Base-by-base conservation (phyloP, 1,140 invertebrate species). In the Aleiodes sp. region DNA sequence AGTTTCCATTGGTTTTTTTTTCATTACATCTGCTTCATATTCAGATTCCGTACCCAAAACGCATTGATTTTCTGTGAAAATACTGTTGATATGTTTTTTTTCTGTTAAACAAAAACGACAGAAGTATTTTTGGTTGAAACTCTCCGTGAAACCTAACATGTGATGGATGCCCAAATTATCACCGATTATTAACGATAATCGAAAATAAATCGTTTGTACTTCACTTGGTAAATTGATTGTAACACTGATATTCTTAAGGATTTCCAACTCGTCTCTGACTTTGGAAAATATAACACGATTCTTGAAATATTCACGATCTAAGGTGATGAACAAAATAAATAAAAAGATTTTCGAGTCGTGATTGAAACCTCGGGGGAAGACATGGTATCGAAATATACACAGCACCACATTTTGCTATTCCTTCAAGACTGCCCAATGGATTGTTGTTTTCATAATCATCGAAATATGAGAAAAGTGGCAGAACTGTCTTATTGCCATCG, bases 141-240 rank as follows among this genome's bases (percentile, higher is more conserved):
- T 74, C 63, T 77, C 74, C 16, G 26, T 33, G 52, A 82, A 80
- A 31, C 78, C 82, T 28, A 81, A 56, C 10, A 82, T 56, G n/a
- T 63, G 52, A 72, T 84, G 76, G 8, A 81, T 8, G 10, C 78
- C 76, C 29, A 83, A 67, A 64, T 84, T 84, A 65, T 84, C 81
- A 10, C 80, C 82, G 14, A 75, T 35, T 59, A 82, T 57, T 43
- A 78, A 68, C 24, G 24, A 37, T 56, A 83, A 57, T 67, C 69
- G 56, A 68, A 82, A 79, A 67, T 73, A 74, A 57, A 82, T 68
- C 7, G 65, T 56, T 63, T 37, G 59, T 3, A n/a, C 67, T 62
- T 59, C 52, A 24, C 39, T 43, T 56, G 70, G 14, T 60, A 60
- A 46, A 60, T 28, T 46, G 8, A 35, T 35, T 46, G 52, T 28